A percentile compares a stretch with the other conserved stretches of the same genome.
Conservation (phyloP, 1,140 invertebrate species). For the Brachionus calyciflorus region DNA sequence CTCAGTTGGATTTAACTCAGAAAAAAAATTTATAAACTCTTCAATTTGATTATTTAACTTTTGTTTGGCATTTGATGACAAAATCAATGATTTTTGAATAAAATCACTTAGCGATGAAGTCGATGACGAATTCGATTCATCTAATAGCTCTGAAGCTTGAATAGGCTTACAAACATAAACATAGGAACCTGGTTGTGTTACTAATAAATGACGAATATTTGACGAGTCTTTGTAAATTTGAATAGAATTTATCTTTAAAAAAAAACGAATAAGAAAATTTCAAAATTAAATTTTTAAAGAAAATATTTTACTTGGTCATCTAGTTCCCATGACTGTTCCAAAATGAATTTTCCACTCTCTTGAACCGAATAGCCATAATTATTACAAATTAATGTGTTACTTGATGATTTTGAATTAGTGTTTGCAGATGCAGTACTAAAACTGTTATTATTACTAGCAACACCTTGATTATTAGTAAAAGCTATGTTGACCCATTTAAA, state of each 20-base stretch:
- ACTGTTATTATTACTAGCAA: conserved; percentile 21
- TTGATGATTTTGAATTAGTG: conserved; percentile 11
- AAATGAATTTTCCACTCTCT: conserved; percentile 9
- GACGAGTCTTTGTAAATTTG: conserved; percentile 10
- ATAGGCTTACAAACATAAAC: neutral
- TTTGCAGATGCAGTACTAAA: neutral
- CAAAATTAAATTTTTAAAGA: too few relatives aligned
- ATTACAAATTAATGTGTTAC: neutral
- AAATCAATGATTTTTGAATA: conserved; percentile 14
- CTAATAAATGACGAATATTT: conserved; percentile 3
- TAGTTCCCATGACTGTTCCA: conserved; percentile 28
- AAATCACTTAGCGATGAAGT: conserved; percentile 25
- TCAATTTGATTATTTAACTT: neutral
- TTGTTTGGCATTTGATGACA: neutral
- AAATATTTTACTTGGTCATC: neutral
- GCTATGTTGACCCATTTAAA: conserved; percentile 19
- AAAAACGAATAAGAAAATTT: neutral
- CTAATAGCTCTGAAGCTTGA: neutral
- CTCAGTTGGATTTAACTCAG: neutral
- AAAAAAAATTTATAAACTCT: conserved; percentile 1
- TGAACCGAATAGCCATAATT: conserved; percentile 16
- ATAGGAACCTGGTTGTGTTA: conserved; percentile 10
- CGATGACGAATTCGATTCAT: conserved; percentile 23
- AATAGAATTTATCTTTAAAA: conserved; percentile 14
- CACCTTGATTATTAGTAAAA: neutral